Percentiles rank a stretch among this genome's conserved stretches.
These are phyloP conservation scores for Xyrichtys novacula DNA, from an alignment of 2,797 vertebrate species.

Conservation along the genomic window DNA sequence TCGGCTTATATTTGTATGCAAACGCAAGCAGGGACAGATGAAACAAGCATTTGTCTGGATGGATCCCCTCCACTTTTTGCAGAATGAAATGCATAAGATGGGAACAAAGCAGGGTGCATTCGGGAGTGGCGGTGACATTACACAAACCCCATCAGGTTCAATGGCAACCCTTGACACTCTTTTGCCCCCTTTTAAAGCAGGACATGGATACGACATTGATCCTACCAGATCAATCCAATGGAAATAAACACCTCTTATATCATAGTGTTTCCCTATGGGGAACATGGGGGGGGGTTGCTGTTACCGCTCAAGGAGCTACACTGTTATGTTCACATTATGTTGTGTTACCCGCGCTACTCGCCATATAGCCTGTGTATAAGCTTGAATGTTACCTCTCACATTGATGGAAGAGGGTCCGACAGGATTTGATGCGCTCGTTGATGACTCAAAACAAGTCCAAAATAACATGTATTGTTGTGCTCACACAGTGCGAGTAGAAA, in stretches of 20 bases:
- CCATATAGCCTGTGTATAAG: too few species aligned
- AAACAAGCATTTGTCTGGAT: conserved; percentile 14
- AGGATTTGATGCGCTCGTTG: too few species aligned
- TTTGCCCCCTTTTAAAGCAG: neutral
- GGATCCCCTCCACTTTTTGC: conserved; percentile 10
- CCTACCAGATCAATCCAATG: neutral
- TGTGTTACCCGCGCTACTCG: too few species aligned
- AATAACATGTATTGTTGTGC: too few species aligned
- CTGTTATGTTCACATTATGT: too few species aligned
- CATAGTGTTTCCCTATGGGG: too few species aligned
- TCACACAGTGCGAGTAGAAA: too few species aligned
- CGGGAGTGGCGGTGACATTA: conserved; percentile 37
- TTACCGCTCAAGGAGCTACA: too few species aligned
- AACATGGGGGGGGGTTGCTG: too few species aligned
- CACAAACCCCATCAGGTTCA: conserved; percentile 36
- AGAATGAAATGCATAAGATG: conserved; percentile 23
- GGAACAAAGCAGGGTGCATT: conserved; percentile 5
- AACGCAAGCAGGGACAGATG: neutral
- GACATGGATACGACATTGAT: neutral
- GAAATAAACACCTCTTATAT: conserved; percentile 21
- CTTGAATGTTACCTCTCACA: too few species aligned
- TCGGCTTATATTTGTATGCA: conserved; percentile 20
- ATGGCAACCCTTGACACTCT: conserved; percentile 47
- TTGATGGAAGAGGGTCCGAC: too few species aligned
- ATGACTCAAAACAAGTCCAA: too few species aligned